A percentile compares a stretch with the other conserved stretches of the same genome.
Evolutionary conservation across 2,888 invertebrate genomes (phyloP).

Genomic region (Carterocephalus palaemon): DNA sequence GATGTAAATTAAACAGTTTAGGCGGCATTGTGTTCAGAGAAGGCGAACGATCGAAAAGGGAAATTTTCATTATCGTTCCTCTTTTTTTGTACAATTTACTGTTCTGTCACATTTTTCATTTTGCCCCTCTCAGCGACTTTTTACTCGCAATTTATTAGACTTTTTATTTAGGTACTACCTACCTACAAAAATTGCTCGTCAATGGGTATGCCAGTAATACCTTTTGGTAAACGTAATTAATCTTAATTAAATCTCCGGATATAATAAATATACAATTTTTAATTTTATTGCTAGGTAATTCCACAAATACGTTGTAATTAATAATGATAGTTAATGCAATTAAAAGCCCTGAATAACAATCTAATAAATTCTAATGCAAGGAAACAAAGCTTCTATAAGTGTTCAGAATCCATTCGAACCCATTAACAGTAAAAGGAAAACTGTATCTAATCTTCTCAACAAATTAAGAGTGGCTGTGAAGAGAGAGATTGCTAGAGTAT

Average conservation of each 20-base stretch:
- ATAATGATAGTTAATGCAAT: not conserved
- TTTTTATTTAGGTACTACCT: slow-evolving; percentile 16
- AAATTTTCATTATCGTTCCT: slow-evolving; percentile 43
- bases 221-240: no score
- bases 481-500: not conserved
- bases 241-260: no score
- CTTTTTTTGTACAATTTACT: slow-evolving; percentile 35
- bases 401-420: no score
- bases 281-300: no score
- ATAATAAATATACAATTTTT: no score
- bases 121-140: slow-evolving; percentile 19
- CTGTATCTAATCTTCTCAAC: not conserved
- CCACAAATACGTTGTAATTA: not conserved
- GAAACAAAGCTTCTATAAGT: no score
- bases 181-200: slow-evolving; percentile 3
- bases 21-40: slow-evolving; percentile 65
- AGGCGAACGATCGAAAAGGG: slow-evolving; percentile 38
- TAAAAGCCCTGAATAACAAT: not conserved
- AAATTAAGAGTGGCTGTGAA: not conserved
- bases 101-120: slow-evolving; percentile 32
- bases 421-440: no score
- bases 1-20: slow-evolving; percentile 75
- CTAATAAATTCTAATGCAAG: no score
- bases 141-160: slow-evolving; percentile 16
- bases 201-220: no score